A percentile compares a stretch with the other conserved stretches of the same genome.
phyloP scores from a whole-genome alignment of 2,888 invertebrate species.

The Apotomis turbidana region DNA sequence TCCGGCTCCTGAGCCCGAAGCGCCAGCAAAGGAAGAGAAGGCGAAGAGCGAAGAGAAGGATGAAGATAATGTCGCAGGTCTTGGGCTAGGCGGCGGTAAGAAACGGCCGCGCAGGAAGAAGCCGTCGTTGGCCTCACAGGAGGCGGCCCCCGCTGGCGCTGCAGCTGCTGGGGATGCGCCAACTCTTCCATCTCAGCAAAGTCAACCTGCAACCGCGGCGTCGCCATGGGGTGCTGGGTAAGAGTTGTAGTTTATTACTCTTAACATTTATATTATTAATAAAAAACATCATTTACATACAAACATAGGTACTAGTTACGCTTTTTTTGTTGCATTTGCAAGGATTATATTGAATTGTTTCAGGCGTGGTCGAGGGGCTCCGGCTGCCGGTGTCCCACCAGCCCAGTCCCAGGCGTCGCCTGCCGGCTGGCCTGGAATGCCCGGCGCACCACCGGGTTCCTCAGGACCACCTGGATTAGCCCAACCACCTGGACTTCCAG shows the following conservation, averaged over 20 bases:
- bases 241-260: neutral
- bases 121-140: constrained; percentile 40
- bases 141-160: constrained; percentile 40
- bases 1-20: no score
- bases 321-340: no score
- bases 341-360: neutral
- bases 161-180: constrained; percentile 1
- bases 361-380: constrained; percentile 7
- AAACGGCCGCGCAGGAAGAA: constrained; percentile 53
- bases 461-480: neutral
- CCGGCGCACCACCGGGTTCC: constrained; percentile 11
- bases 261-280: no score
- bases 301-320: no score
- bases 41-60: constrained; percentile 43
- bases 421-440: constrained; percentile 3
- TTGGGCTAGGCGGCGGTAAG: constrained; percentile 48
- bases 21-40: neutral
- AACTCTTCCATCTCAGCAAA: neutral
- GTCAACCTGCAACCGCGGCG: neutral
- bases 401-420: neutral
- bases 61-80: constrained; percentile 48
- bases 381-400: neutral
- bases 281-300: no score
- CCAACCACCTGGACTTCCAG: constrained; percentile 8
- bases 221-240: constrained; percentile 37